Conservation (phyloP, 2,113 vertebrate genomes). For the Formicarius rufipectus region DNA sequence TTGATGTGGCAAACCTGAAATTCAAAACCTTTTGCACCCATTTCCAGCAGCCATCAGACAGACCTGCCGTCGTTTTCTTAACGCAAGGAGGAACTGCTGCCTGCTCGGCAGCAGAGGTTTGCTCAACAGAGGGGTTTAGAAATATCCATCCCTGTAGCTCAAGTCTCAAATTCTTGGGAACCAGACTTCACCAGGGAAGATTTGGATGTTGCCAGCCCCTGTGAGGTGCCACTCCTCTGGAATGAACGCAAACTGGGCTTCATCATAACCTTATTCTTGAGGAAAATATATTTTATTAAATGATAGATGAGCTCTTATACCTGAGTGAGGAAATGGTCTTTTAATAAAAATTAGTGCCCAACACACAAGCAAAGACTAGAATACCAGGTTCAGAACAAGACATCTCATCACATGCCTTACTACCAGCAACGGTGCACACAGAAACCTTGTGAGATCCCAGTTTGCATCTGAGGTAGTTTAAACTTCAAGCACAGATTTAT, state of each 20-base stretch:
- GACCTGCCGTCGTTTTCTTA: background rate
- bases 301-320: background rate
- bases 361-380: background rate
- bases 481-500: background rate
- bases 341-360: background rate
- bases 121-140: background rate
- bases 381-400: background rate
- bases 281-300: background rate
- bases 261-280: background rate
- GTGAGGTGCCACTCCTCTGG: background rate
- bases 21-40: background rate
- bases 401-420: accelerated
- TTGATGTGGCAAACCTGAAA: background rate
- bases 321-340: background rate
- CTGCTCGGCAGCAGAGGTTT: background rate
- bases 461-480: background rate
- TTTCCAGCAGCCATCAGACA: background rate
- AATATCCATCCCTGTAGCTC: background rate
- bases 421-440: background rate
- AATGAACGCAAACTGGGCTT: background rate
- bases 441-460: background rate
- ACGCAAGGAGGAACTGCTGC: accelerated
- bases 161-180: background rate
- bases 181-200: background rate
- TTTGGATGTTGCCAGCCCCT: background rate